Conservation (phyloP, 2,797 vertebrate genomes). For the Myiothlypis chrysogaster region DNA sequence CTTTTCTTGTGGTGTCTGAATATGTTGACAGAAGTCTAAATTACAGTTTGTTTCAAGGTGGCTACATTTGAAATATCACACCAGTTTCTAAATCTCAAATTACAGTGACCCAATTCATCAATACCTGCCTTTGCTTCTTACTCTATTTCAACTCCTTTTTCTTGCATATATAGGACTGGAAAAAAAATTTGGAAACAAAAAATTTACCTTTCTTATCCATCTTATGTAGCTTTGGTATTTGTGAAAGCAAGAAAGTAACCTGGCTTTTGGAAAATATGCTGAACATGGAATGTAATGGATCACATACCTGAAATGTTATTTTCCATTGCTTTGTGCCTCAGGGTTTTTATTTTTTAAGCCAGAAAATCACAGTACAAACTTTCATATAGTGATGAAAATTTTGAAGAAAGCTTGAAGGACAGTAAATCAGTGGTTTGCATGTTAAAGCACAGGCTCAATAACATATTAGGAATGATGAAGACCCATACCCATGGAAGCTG, state of each 20-base stretch:
- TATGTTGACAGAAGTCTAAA: neutral
- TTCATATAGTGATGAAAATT: neutral
- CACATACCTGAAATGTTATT: neutral
- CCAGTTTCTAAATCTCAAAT: neutral
- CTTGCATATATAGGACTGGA: neutral
- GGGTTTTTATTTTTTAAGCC: neutral
- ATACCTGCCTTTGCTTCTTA: neutral
- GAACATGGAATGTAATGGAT: neutral
- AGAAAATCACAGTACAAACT: neutral
- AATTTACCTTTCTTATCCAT: neutral
- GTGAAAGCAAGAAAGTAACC: conserved; percentile 26
- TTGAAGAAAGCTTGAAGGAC: neutral
- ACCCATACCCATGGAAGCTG: neutral
- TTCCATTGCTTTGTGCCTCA: neutral
- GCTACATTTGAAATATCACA: neutral
- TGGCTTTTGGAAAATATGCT: neutral
- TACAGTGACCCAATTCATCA: neutral
- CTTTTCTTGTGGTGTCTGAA: neutral
- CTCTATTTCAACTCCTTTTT: neutral
- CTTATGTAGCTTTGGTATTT: neutral
- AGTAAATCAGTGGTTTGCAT: neutral
- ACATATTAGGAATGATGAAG: neutral
- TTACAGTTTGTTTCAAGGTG: neutral
- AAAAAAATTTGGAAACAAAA: neutral
- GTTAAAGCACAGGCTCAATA: neutral